phyloP scores from a whole-genome alignment of 2,113 vertebrate genomes.

The Rhynchomys soricoides region DNA sequence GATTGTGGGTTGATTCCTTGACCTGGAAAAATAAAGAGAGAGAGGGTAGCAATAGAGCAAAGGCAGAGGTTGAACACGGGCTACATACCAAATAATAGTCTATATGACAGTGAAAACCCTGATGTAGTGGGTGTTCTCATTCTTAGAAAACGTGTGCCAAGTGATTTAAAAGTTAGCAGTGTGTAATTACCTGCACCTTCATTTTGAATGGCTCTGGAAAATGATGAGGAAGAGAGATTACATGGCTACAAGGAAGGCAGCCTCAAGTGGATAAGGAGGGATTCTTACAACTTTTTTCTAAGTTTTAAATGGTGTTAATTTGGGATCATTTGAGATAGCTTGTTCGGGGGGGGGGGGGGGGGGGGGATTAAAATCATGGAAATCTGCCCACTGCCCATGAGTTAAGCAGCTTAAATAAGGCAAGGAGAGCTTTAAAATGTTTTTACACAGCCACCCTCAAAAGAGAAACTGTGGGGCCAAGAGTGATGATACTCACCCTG shows the following conservation, averaged over 20 bases:
- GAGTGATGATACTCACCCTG: no score
- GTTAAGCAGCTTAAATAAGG: neutral
- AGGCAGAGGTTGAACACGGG: neutral
- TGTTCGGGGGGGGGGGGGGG: neutral
- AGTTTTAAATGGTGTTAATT: neutral
- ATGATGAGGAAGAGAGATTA: neutral
- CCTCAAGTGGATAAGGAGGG: neutral
- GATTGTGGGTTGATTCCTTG: neutral
- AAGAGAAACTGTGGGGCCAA: neutral
- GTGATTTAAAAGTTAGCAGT: neutral
- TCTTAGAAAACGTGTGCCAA: neutral
- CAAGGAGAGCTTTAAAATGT: neutral
- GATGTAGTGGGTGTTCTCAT: neutral
- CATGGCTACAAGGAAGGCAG: neutral
- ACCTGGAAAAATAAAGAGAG: neutral
- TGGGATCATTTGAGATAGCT: neutral
- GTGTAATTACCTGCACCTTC: neutral
- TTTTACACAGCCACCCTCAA: neutral
- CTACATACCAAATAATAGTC: neutral
- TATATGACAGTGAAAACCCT: neutral
- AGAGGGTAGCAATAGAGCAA: neutral
- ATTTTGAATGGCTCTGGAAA: slow-evolving; percentile 20
- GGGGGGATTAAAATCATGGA: neutral
- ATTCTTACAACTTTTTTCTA: neutral
- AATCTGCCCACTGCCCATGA: neutral